Percentiles rank a stretch among this genome's conserved stretches.
phyloP scores from a whole-genome alignment of 2,113 vertebrate genomes.

The Alces alces region DNA sequence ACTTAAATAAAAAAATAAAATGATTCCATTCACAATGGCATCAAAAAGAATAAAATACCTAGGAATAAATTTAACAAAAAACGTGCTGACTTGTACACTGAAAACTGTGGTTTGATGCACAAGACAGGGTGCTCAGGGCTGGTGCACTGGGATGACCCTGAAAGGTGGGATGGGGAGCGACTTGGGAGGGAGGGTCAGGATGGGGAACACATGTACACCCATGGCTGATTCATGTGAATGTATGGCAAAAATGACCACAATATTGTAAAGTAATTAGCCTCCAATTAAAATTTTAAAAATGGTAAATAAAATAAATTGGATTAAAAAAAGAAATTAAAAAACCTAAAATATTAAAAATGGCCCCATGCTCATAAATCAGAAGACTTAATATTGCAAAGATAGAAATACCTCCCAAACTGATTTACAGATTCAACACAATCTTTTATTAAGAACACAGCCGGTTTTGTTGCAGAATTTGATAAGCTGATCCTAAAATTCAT shows the following conservation, averaged over 20 bases:
- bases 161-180: not conserved
- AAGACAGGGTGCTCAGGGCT: not conserved
- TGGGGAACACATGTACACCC: not conserved
- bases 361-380: not conserved
- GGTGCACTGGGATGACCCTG: not conserved
- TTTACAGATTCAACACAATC: not conserved
- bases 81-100: not conserved
- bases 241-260: not conserved
- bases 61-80: not conserved
- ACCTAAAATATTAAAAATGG: not conserved
- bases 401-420: not conserved
- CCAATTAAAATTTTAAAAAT: not conserved
- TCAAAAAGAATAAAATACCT: not conserved
- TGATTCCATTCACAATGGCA: not conserved
- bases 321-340: not conserved
- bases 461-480: not conserved
- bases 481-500: not conserved
- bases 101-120: not conserved
- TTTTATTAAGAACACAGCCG: not conserved
- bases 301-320: not conserved
- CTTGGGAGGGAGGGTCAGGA: not conserved
- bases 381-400: not conserved
- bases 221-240: not conserved
- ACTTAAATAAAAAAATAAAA: not conserved
- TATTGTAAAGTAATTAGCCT: not conserved